Evolutionary conservation across 2,888 invertebrate species (phyloP).

Genomic region (Lycocerus yunnanus): DNA sequence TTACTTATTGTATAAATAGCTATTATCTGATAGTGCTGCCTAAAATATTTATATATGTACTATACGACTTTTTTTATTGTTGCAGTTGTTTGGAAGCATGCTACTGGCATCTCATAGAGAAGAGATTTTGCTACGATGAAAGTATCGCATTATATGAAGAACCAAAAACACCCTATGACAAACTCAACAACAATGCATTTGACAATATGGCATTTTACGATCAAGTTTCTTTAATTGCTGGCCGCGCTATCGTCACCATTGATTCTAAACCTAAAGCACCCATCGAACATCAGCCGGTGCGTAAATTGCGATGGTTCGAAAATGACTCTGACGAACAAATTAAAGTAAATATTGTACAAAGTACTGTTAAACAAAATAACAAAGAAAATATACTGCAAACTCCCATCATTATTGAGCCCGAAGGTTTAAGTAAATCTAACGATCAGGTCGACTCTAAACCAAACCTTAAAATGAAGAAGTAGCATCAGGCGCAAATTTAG

Average conservation of each 20-base stretch:
- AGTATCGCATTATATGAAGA: slow-evolving; percentile 67
- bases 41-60: no score
- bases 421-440: neutral
- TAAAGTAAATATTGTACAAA: slow-evolving; percentile 20
- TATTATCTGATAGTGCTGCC: no score
- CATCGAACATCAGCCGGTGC: slow-evolving; percentile 30
- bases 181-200: slow-evolving; percentile 48
- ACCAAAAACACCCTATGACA: slow-evolving; percentile 40
- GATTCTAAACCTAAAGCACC: slow-evolving; percentile 50
- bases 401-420: slow-evolving; percentile 1
- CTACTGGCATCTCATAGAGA: slow-evolving; percentile 76
- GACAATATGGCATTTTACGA: slow-evolving; percentile 56
- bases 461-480: neutral
- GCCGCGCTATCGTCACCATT: slow-evolving; percentile 53
- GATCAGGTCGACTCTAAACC: slow-evolving; percentile 8
- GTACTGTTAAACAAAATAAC: neutral
- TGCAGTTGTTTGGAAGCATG: slow-evolving; percentile 71
- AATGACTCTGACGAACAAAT: slow-evolving; percentile 33
- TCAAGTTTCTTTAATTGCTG: slow-evolving; percentile 54
- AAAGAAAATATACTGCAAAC: neutral
- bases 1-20: no score
- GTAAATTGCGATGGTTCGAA: slow-evolving; percentile 42
- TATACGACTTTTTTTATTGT: slow-evolving; percentile 29
- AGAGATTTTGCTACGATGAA: slow-evolving; percentile 74
- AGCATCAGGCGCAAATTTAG: neutral